Percentiles rank a stretch among this genome's conserved stretches.
phyloP scores from a whole-genome alignment of 2,113 vertebrate species.

The Odontesthes bonariensis region DNA sequence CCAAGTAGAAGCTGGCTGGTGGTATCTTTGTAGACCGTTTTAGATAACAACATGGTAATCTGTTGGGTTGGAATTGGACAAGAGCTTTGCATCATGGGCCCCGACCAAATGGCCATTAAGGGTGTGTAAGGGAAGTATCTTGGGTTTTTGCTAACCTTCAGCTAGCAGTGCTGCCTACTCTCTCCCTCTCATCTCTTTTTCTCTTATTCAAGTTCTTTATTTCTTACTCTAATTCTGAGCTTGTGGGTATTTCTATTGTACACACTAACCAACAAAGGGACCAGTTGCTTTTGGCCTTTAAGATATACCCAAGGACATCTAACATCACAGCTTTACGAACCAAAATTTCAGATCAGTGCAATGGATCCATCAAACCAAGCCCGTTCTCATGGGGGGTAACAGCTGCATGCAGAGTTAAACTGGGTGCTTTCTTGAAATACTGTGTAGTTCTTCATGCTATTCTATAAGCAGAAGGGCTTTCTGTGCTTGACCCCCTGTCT shows the following conservation, averaged over 20 bases:
- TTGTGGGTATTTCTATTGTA: constrained; percentile 76
- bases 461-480: constrained; percentile 58
- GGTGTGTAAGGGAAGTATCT: constrained; percentile 47
- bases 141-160: constrained; percentile 47
- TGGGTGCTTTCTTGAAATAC: constrained; percentile 39
- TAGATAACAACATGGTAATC: constrained; percentile 52
- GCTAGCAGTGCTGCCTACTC: constrained; percentile 43
- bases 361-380: constrained; percentile 66
- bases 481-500: constrained; percentile 46
- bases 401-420: constrained; percentile 44
- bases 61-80: constrained; percentile 47
- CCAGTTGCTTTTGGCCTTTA: constrained; percentile 77
- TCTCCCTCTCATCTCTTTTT: constrained; percentile 1
- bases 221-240: constrained; percentile 52
- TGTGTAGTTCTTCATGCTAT: constrained; percentile 36
- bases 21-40: constrained; percentile 45
- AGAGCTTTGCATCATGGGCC: constrained; percentile 43
- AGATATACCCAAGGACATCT: constrained; percentile 67
- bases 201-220: constrained; percentile 45
- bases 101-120: constrained; percentile 50
- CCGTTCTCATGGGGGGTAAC: constrained; percentile 41
- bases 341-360: constrained; percentile 67
- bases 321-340: constrained; percentile 74
- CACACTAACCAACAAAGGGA: constrained; percentile 74
- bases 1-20: constrained; percentile 43